Conservation (phyloP, 2,888 invertebrate genomes). For the Scelioninae gen. 1 region DNA sequence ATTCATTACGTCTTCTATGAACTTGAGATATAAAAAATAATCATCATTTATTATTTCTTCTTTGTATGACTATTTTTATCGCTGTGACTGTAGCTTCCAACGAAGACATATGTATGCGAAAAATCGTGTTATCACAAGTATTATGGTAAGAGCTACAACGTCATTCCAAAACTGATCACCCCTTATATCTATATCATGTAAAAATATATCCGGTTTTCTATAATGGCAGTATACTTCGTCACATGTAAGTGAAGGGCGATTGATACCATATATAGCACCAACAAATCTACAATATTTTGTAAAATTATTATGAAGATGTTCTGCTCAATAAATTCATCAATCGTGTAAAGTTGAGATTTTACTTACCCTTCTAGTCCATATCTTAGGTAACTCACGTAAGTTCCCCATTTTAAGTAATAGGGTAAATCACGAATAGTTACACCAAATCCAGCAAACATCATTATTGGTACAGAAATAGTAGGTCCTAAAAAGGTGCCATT, state of each 20-base stretch:
- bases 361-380: conserved; percentile 94
- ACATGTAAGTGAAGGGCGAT: conserved; percentile 91
- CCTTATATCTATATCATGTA: conserved; percentile 92
- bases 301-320: not conserved
- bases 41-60: not conserved
- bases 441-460: conserved; percentile 98
- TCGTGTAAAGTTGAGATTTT: too few species aligned
- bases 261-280: conserved; percentile 92
- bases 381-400: conserved; percentile 94
- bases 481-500: conserved; percentile 98
- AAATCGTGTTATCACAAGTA: conserved; percentile 88
- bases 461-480: conserved; percentile 95
- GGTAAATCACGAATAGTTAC: conserved; percentile 95
- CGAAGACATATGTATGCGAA: conserved; percentile 90
- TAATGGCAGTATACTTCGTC: conserved; percentile 91
- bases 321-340: conserved; percentile 27
- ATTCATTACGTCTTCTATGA: conserved; percentile 1
- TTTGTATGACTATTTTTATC: conserved; percentile 84
- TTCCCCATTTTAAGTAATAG: conserved; percentile 94
- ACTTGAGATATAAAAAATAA: conserved; percentile 11
- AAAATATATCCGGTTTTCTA: conserved; percentile 91
- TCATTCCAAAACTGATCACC: conserved; percentile 94
- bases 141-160: conserved; percentile 89
- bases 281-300: conserved; percentile 85
- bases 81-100: conserved; percentile 89